Evolutionary conservation across 1,140 invertebrate genomes (phyloP).

Genomic region (Sycophaga agraensis): DNA sequence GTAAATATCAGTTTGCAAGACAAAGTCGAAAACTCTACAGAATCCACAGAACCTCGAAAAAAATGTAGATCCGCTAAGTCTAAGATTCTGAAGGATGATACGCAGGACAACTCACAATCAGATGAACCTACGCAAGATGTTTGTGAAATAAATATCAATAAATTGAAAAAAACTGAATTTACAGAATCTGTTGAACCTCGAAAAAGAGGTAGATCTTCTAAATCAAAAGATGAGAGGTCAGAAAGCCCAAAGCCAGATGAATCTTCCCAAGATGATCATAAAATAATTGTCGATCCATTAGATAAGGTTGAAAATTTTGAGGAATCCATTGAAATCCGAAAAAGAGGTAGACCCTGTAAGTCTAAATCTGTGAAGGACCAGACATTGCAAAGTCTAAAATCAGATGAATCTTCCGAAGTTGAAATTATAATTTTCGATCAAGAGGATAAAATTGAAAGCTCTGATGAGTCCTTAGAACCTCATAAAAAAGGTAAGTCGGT

Average conservation of each 20-base stretch:
- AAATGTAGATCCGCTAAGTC: background rate
- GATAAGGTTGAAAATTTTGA: background rate
- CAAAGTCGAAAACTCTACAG: background rate
- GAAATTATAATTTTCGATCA: too few species aligned
- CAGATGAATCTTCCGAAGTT: too few species aligned
- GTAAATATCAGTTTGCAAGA: too few species aligned
- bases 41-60: background rate
- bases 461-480: too few species aligned
- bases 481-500: too few species aligned
- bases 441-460: background rate
- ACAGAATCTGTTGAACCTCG: too few species aligned
- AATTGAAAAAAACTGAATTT: too few species aligned
- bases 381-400: too few species aligned
- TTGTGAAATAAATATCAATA: too few species aligned
- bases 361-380: background rate
- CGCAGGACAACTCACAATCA: too few species aligned
- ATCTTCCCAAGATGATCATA: background rate
- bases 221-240: conserved; percentile 13
- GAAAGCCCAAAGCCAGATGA: background rate
- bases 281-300: background rate
- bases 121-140: too few species aligned
- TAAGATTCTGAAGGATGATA: background rate
- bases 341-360: background rate
- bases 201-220: conserved; percentile 17
- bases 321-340: background rate